These are phyloP conservation scores for Pteria penguin DNA, from an alignment of 2,888 invertebrate species.

Conservation along the genomic window DNA sequence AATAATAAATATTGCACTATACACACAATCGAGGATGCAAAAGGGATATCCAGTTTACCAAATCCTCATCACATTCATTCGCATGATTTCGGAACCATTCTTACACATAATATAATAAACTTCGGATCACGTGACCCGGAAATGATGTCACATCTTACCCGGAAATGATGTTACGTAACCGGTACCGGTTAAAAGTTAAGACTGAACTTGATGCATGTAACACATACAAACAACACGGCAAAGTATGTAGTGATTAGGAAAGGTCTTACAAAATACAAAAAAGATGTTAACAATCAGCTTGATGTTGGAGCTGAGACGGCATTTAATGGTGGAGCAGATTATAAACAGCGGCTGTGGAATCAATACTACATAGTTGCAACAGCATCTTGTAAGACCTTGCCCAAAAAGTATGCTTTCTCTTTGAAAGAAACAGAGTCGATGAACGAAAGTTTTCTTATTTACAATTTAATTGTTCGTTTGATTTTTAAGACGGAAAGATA, in stretches of 20 bases:
- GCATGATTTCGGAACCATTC: constrained; percentile 48
- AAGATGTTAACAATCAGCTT: too few species aligned
- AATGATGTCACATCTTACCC: constrained; percentile 38
- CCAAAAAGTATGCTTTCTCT: neutral
- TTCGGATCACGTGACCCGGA: constrained; percentile 25
- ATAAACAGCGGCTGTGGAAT: constrained; percentile 16
- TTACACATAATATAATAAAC: constrained; percentile 31
- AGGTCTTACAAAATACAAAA: constrained; percentile 56
- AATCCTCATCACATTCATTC: constrained; percentile 53
- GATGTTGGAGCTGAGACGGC: constrained; percentile 10
- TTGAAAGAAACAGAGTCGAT: constrained; percentile 3
- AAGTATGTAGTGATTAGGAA: constrained; percentile 45
- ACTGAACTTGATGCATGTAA: constrained; percentile 44
- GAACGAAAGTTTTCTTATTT: constrained; percentile 11
- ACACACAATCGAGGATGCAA: constrained; percentile 52
- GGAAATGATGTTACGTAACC: constrained; percentile 56
- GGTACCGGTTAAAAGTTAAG: constrained; percentile 61
- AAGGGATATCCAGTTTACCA: constrained; percentile 62
- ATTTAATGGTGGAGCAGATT: constrained; percentile 10
- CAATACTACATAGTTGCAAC: constrained; percentile 20
- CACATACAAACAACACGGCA: constrained; percentile 59
- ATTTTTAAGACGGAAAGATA: constrained; percentile 10
- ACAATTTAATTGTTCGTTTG: constrained; percentile 8
- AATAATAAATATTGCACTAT: constrained; percentile 61
- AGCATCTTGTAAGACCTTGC: constrained; percentile 59